Percentiles rank a stretch among this genome's conserved stretches.
Evolutionary conservation across 2,888 invertebrate species (phyloP).

Genomic region (Melanostoma scalare): DNA sequence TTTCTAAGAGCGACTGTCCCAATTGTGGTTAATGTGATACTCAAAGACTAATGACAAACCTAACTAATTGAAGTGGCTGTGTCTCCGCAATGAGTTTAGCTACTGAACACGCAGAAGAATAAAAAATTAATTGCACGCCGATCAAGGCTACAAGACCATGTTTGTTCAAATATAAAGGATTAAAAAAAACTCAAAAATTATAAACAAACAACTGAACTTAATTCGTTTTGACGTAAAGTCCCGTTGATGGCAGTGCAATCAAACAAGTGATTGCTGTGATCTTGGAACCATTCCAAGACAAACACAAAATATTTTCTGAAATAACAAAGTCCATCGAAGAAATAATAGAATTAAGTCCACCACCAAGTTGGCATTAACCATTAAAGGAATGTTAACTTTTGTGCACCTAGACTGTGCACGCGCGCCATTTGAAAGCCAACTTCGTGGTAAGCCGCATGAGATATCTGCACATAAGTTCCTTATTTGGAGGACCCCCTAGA

Average conservation of each 20-base stretch:
- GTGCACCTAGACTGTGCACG: conserved; percentile 2
- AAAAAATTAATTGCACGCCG: not conserved
- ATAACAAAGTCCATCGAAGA: conserved; percentile 5
- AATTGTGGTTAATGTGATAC: conserved; percentile 49
- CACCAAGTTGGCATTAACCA: conserved; percentile 49
- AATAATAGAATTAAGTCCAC: conserved; percentile 33
- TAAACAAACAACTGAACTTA: conserved; percentile 3
- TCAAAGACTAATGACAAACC: conserved; percentile 25
- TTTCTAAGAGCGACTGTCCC: conserved; percentile 1
- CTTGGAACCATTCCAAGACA: conserved; percentile 36
- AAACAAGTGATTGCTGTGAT: conserved; percentile 11
- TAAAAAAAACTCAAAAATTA: not conserved
- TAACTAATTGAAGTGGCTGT: conserved; percentile 5
- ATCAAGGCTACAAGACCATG: conserved; percentile 17
- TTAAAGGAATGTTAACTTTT: conserved; percentile 51
- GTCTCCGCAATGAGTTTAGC: not conserved
- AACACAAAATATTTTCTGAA: not conserved
- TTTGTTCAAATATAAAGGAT: conserved; percentile 2
- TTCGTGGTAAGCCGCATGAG: conserved; percentile 27
- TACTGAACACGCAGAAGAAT: not conserved
- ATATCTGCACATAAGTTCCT: conserved; percentile 7
- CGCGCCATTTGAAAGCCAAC: conserved; percentile 33
- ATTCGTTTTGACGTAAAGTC: conserved; percentile 20
- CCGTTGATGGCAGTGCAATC: conserved; percentile 10
- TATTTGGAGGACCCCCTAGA: conserved; percentile 41